These are phyloP conservation scores for Dolichopus griseipennis DNA, from an alignment of 2,888 invertebrate genomes.

Conservation along the genomic window DNA sequence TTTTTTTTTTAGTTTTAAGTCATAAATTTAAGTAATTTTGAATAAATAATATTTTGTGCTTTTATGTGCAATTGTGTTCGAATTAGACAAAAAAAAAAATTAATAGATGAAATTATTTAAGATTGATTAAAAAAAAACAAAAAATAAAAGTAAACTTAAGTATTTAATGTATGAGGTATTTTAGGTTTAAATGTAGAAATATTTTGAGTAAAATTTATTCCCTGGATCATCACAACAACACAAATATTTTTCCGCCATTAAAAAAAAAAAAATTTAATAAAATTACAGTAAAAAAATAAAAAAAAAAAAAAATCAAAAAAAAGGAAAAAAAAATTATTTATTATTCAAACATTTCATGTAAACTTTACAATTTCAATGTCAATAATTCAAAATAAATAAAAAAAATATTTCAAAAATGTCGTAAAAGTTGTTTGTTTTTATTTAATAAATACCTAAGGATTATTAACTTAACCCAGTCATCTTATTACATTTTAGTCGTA, in stretches of 20 bases:
- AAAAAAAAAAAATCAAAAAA: not conserved
- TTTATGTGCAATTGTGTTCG: not conserved
- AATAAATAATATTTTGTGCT: slow-evolving; percentile 1
- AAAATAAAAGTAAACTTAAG: not conserved
- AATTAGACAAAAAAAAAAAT: not conserved
- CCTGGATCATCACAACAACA: not conserved
- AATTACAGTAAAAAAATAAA: not conserved
- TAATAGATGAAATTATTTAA: not conserved
- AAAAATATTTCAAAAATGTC: not conserved
- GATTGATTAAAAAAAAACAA: not conserved
- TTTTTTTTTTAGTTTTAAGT: not conserved
- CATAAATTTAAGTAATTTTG: not conserved
- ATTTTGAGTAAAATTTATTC: not conserved
- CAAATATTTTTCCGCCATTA: not conserved
- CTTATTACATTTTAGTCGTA: too few species aligned
- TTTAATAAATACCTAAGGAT: too few species aligned
- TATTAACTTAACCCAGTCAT: too few species aligned
- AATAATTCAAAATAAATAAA: slow-evolving; percentile 5
- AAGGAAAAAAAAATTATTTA: not conserved
- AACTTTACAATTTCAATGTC: slow-evolving; percentile 8
- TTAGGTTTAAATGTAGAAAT: not conserved
- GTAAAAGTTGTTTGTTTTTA: too few species aligned
- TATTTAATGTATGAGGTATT: not conserved
- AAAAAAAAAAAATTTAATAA: not conserved
- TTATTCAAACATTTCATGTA: slow-evolving; percentile 10